Conservation (phyloP, 2,797 vertebrate genomes). For the Megalops cyprinoides region DNA sequence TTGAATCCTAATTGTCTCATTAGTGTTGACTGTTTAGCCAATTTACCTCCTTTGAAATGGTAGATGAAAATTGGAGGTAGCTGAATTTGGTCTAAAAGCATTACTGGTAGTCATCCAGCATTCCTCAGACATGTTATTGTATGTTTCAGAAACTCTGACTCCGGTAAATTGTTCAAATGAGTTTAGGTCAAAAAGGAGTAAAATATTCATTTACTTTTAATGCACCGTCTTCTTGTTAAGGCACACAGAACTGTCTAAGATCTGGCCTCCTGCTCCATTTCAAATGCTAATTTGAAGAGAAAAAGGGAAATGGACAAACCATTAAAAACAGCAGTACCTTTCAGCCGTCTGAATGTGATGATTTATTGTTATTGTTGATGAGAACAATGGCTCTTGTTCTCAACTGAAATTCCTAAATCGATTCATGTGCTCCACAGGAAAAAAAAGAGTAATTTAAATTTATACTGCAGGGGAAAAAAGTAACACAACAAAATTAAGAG, state of each 20-base stretch:
- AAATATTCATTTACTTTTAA: slow-evolving; percentile 27
- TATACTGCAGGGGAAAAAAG: too few relatives aligned
- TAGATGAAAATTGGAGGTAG: slow-evolving; percentile 18
- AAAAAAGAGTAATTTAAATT: not conserved
- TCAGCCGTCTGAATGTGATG: not conserved
- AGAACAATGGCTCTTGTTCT: not conserved
- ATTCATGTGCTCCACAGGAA: not conserved
- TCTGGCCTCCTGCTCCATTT: not conserved
- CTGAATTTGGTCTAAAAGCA: slow-evolving; percentile 20
- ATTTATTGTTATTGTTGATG: not conserved
- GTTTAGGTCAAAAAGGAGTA: slow-evolving; percentile 12
- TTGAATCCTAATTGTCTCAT: not conserved
- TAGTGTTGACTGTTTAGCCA: not conserved
- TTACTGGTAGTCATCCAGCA: slow-evolving; percentile 25
- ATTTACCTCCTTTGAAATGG: slow-evolving; percentile 21
- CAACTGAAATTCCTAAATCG: not conserved
- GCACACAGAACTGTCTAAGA: not conserved
- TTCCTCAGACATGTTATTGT: not conserved
- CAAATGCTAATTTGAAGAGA: slow-evolving; percentile 23
- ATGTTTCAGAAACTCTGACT: slow-evolving; percentile 11
- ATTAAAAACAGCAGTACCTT: slow-evolving; percentile 16
- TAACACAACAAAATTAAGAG: not conserved
- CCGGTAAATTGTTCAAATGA: not conserved
- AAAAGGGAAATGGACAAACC: not conserved
- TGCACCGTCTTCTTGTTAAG: not conserved